Evolutionary conservation across 2,113 vertebrate genomes (phyloP), one percentile per base, ranked within the genome.

Genomic region (Carassius gibelio): DNA sequence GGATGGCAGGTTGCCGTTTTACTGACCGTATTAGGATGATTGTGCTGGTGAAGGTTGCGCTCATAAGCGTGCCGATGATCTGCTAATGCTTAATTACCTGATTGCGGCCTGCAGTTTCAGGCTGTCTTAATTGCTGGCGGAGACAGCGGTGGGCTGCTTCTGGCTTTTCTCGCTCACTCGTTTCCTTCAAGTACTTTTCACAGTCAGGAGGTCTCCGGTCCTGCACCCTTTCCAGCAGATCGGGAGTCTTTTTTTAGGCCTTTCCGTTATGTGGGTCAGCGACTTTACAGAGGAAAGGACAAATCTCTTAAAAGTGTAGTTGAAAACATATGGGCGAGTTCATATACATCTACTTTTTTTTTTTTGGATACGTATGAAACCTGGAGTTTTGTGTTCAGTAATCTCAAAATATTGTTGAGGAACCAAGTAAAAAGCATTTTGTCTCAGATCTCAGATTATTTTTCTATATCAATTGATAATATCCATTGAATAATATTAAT

Each of bases 71-170:
- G 88, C 87, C 87, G 89, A 88, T 92, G 90, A 92, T 92, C 85
- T 85, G 88, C 91, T 94, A 92, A 93, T 91, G 90, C 90, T 91
- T 93, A 92, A 94, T 94, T 93, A 93, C 88, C 89, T 91, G 87
- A 88, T 89, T 86, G 88, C 79, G 88, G 91, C 85, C 75, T 26
- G 76, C 80, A 77, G 86, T 78, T 88, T 82, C 76, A 81, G 82
- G 75, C 77, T 17, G 61, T 64, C 76, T 66, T 90, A 86, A 90
- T 89, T 89, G 85, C 77, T 50, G 45, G 72, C 61, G 7, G 75
- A 85, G 86, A 85, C 82, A 71, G 86, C 50, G 74, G 78, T 84
- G 68, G 84, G 86, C 77, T 80, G 69, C 76, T 71, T 69, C 76
- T 74, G 79, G n/a, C 78, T 78, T 79, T 64, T 87, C 85, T 82